Evolutionary conservation across 2,113 vertebrate genomes (phyloP).

Genomic region (Vicugna pacos): DNA sequence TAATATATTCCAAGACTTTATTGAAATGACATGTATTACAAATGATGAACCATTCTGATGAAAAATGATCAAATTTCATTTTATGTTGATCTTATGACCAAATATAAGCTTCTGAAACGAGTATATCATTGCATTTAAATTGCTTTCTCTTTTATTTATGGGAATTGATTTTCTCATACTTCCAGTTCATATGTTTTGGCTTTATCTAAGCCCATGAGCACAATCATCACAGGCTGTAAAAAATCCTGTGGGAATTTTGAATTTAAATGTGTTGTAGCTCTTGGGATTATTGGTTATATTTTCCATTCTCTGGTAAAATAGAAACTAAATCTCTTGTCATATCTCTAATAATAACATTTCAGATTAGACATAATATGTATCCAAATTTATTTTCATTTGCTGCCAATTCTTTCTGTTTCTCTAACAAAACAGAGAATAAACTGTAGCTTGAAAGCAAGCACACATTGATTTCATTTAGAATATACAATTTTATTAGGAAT

Average conservation of each 20-base stretch:
- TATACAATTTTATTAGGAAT: slow-evolving; percentile 15
- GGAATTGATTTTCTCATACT: slow-evolving; percentile 29
- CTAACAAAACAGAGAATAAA: slow-evolving; percentile 41
- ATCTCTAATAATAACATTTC: slow-evolving; percentile 25
- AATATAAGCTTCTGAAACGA: slow-evolving; percentile 45
- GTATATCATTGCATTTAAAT: slow-evolving; percentile 17
- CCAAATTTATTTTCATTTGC: slow-evolving; percentile 10
- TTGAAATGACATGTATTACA: slow-evolving; percentile 32
- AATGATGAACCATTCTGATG: neutral
- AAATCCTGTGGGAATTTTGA: neutral
- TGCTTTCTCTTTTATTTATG: slow-evolving; percentile 25
- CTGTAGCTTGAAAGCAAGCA: slow-evolving; percentile 44
- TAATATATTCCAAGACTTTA: slow-evolving; percentile 38
- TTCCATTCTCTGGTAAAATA: neutral
- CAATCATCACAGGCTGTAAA: neutral
- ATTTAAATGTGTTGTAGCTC: neutral
- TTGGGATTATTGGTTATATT: neutral
- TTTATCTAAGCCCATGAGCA: neutral
- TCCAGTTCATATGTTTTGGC: neutral
- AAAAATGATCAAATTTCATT: slow-evolving; percentile 48
- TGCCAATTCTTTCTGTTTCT: neutral
- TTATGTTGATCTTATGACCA: neutral
- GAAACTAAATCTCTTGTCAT: slow-evolving; percentile 10
- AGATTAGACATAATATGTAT: neutral
- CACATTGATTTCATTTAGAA: slow-evolving; percentile 34